Evolutionary conservation across 2,113 vertebrate species (phyloP).

Genomic region (Eclectus roratus): DNA sequence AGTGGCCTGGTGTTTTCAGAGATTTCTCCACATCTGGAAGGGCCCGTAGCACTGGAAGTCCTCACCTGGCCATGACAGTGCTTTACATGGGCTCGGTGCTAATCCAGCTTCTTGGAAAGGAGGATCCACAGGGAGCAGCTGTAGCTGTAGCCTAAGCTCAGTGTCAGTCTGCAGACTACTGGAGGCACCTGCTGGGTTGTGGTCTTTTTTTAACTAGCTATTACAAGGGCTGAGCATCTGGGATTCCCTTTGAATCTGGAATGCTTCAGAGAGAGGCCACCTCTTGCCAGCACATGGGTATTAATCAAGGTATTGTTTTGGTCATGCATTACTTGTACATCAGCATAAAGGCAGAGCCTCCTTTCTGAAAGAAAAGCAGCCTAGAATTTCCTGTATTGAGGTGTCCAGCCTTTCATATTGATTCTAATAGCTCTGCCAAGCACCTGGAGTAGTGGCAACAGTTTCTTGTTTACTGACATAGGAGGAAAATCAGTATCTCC

Average conservation of each 20-base stretch:
- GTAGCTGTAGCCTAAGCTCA: background rate
- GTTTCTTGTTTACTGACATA: background rate
- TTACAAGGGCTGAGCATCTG: background rate
- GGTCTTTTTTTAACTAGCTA: background rate
- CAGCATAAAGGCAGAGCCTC: background rate
- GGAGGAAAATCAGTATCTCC: background rate
- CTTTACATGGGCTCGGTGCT: background rate
- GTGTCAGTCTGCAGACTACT: rapidly evolving
- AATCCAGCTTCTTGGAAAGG: background rate
- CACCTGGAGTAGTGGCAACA: background rate
- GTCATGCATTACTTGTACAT: background rate
- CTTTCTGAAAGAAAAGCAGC: background rate
- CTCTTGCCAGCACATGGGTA: background rate
- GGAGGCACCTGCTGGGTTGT: background rate
- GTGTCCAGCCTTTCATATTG: background rate
- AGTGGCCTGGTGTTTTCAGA: background rate
- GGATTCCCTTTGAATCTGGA: background rate
- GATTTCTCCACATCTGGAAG: background rate
- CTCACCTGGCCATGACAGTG: rapidly evolving
- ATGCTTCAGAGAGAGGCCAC: background rate
- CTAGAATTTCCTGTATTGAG: background rate
- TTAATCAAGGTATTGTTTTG: background rate
- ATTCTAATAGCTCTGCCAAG: background rate
- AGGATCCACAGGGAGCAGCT: background rate
- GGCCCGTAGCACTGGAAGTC: background rate